Conservation (phyloP, 2,888 invertebrate genomes). For the Ecdyonurus torrentis region DNA sequence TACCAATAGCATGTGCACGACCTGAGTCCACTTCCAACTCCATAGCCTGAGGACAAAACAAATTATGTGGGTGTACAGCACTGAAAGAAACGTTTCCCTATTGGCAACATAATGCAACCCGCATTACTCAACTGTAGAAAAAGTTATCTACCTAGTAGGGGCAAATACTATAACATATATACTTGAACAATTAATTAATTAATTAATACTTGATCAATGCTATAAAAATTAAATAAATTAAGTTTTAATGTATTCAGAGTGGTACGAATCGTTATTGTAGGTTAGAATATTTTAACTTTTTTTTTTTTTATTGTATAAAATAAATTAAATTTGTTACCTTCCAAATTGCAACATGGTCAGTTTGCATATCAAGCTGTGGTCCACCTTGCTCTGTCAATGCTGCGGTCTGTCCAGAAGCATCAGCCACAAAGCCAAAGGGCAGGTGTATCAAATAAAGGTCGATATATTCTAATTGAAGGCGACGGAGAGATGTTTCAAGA, state of each 20-base stretch:
- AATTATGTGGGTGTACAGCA: neutral
- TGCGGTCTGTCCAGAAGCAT: conserved; percentile 36
- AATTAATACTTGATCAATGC: too few relatives aligned
- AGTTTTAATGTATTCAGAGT: too few relatives aligned
- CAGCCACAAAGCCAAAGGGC: conserved; percentile 47
- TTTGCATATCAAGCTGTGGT: conserved; percentile 39
- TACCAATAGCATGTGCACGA: conserved; percentile 24
- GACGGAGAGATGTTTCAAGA: conserved; percentile 42
- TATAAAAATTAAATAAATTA: too few relatives aligned
- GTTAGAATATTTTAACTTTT: too few relatives aligned
- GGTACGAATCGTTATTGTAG: too few relatives aligned
- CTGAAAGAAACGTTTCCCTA: too few relatives aligned
- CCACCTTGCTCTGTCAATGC: conserved; percentile 38
- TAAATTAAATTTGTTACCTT: conserved; percentile 40
- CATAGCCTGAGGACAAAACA: conserved; percentile 16
- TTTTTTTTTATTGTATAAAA: too few relatives aligned
- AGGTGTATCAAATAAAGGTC: conserved; percentile 66
- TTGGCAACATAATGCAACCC: too few relatives aligned
- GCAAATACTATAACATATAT: too few relatives aligned
- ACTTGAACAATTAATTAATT: too few relatives aligned
- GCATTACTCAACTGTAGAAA: neutral
- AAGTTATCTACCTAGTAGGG: neutral
- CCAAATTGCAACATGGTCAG: conserved; percentile 53
- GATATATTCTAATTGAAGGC: conserved; percentile 47
- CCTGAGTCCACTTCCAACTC: conserved; percentile 22